Evolutionary conservation across 2,888 invertebrate genomes (phyloP).

Genomic region (Boloria euphrosyne): DNA sequence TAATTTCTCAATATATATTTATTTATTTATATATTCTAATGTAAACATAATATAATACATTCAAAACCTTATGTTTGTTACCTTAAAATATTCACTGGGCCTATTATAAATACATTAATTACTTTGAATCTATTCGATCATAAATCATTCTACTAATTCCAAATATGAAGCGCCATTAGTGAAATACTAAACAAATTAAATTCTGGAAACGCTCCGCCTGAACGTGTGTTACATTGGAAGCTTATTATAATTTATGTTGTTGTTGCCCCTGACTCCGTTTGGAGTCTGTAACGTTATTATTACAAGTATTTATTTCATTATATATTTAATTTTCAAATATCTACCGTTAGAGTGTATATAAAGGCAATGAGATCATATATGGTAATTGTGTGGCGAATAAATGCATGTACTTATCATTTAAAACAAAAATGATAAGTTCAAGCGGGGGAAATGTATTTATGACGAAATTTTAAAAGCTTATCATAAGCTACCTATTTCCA

Average conservation of each 20-base stretch:
- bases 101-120: constrained; percentile 4
- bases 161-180: constrained; percentile 37
- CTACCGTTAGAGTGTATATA: no score
- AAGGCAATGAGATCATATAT: no score
- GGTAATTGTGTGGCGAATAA: no score
- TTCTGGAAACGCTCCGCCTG: constrained; percentile 22
- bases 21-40: no score
- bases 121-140: constrained; percentile 9
- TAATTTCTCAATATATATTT: no score
- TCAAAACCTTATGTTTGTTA: not conserved
- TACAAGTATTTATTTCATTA: not conserved
- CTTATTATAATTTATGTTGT: constrained; percentile 17
- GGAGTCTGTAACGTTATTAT: constrained; percentile 4
- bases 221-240: constrained; percentile 18
- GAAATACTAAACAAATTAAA: constrained; percentile 38
- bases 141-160: constrained; percentile 36
- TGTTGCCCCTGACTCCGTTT: constrained; percentile 19
- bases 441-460: no score
- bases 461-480: no score
- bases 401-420: no score
- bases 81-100: not conserved
- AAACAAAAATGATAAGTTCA: no score
- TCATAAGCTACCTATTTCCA: no score
- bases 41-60: not conserved
- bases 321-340: not conserved